Evolutionary conservation across 37 sponge, comb jelly and placozoan species (phyloP).

Genomic region (Beroe ovata): DNA sequence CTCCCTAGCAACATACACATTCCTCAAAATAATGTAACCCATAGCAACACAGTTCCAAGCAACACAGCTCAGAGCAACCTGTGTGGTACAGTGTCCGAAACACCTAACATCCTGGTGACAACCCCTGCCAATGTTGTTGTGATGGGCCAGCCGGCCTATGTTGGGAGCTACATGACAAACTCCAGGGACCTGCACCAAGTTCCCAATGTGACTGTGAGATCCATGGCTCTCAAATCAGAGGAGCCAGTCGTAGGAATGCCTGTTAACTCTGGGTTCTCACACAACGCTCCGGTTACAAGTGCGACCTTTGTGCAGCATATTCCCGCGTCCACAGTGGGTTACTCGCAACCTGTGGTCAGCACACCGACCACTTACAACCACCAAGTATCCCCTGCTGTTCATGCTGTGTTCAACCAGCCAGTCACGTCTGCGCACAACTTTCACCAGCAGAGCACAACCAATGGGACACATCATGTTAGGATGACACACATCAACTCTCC

Average conservation of each 20-base stretch:
- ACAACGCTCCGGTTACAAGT: not conserved
- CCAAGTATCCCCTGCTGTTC: not conserved
- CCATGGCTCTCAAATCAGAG: slow-evolving; percentile 10
- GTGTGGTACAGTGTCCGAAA: not conserved
- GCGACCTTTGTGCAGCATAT: not conserved
- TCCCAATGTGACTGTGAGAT: slow-evolving; percentile 30
- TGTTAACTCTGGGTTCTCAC: not conserved
- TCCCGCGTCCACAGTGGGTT: not conserved
- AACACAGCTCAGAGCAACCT: not conserved
- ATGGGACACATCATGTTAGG: not conserved
- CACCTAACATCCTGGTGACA: slow-evolving; percentile 22
- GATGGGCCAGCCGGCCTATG: slow-evolving; percentile 51
- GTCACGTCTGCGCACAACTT: not conserved
- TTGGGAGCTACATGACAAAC: not conserved
- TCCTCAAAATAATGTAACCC: not conserved
- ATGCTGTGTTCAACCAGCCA: not conserved
- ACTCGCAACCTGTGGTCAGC: not conserved
- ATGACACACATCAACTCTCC: not conserved
- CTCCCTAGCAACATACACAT: not conserved
- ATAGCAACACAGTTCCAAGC: not conserved
- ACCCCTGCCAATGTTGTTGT: slow-evolving; percentile 26
- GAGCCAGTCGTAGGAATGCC: slow-evolving; percentile 64
- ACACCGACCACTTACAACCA: not conserved
- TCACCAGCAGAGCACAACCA: not conserved
- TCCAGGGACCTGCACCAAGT: slow-evolving; percentile 10